Percentiles rank a stretch among this genome's conserved stretches.
Evolutionary conservation across 2,113 vertebrate genomes (phyloP).

Genomic region (Macrotus californicus): DNA sequence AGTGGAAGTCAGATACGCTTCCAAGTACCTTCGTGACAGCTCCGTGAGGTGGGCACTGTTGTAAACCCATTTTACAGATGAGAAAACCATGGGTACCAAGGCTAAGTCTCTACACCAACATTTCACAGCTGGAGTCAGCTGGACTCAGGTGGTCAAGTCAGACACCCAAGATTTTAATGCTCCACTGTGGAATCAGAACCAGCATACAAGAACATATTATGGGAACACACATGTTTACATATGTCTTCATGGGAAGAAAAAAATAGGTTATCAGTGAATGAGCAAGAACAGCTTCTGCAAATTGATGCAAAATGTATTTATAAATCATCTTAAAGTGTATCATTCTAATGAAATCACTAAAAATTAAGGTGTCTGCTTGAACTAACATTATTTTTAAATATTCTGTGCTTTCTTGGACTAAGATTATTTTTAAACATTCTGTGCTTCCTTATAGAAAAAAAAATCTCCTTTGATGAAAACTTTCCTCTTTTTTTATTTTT

Average conservation of each 20-base stretch:
- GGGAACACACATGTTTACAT: not conserved
- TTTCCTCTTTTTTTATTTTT: too few species aligned
- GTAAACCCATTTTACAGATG: not conserved
- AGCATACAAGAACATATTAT: not conserved
- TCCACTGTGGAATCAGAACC: not conserved
- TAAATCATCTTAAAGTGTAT: not conserved
- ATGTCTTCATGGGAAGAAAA: not conserved
- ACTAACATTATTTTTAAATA: conserved; percentile 20
- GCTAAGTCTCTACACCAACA: not conserved
- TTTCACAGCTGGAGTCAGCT: not conserved
- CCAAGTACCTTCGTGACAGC: not conserved
- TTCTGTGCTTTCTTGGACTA: not conserved
- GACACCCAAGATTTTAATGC: not conserved
- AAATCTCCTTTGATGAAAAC: not conserved
- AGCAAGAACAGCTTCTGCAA: not conserved
- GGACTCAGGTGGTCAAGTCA: not conserved
- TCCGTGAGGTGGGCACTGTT: not conserved
- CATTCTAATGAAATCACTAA: not conserved
- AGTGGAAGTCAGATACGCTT: not conserved
- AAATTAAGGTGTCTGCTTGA: not conserved
- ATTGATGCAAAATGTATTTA: not conserved
- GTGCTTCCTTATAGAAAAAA: not conserved
- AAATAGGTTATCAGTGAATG: not conserved
- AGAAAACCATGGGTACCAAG: not conserved
- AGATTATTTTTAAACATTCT: conserved; percentile 8